Evolutionary conservation across 2,888 invertebrate genomes (phyloP).

Genomic region (Cactoblastis cactorum): DNA sequence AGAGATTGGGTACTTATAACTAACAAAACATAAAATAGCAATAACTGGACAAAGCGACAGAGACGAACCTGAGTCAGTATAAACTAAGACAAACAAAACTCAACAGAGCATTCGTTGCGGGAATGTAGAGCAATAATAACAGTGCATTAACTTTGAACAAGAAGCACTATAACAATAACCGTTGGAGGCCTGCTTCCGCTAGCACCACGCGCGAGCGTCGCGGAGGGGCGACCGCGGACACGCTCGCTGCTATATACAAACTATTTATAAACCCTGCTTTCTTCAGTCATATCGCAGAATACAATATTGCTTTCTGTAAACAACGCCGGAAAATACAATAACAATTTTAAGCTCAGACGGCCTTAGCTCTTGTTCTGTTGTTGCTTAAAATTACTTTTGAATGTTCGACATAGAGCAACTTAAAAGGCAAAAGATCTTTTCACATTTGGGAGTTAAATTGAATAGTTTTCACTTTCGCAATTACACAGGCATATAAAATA

Average conservation of each 20-base stretch:
- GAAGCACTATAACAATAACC: conserved; percentile 65
- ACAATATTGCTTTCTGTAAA: not conserved
- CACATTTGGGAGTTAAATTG: not conserved
- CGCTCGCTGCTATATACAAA: not conserved
- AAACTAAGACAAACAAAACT: conserved; percentile 73
- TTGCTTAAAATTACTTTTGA: not conserved
- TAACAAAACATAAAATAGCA: conserved; percentile 55
- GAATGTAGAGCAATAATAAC: conserved; percentile 75
- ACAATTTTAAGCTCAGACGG: not conserved
- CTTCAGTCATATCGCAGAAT: not conserved
- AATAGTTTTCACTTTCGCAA: not conserved
- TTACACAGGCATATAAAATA: not conserved
- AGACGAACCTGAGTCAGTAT: conserved; percentile 56
- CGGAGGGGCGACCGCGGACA: conserved; percentile 1
- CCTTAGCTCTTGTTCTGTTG: not conserved
- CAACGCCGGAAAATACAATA: not conserved
- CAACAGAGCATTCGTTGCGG: conserved; percentile 73
- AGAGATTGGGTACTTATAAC: conserved; percentile 61
- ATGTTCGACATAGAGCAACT: not conserved
- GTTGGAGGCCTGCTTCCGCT: conserved; percentile 63
- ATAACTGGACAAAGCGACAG: conserved; percentile 61
- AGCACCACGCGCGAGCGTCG: conserved; percentile 61
- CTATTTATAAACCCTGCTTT: conserved; percentile 2
- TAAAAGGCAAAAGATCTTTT: not conserved
- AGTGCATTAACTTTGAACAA: conserved; percentile 59